Evolutionary conservation across 2,888 invertebrate species (phyloP).

Genomic region (Polymixis flavicincta): DNA sequence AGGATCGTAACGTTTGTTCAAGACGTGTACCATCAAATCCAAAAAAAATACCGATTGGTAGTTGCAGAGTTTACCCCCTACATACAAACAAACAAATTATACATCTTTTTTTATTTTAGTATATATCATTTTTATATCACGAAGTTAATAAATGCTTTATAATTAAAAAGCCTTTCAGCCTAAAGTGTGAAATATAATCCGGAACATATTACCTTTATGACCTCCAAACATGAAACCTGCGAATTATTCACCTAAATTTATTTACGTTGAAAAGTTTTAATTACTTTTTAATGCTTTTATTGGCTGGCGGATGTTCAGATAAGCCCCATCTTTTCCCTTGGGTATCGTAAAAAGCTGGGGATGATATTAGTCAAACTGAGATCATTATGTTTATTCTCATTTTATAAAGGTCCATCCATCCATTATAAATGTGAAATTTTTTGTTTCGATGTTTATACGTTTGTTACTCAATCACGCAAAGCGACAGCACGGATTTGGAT

Average conservation of each 20-base stretch:
- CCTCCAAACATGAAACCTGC: not conserved
- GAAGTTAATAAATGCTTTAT: not conserved
- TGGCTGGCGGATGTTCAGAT: conserved; percentile 1
- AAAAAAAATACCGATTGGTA: too few species aligned
- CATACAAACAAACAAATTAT: too few species aligned
- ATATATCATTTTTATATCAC: not conserved
- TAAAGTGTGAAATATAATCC: conserved; percentile 1
- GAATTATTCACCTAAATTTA: not conserved
- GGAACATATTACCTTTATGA: not conserved
- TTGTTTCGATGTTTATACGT: too few species aligned
- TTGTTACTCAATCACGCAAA: too few species aligned
- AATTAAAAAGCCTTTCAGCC: not conserved
- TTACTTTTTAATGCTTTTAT: conserved; percentile 22
- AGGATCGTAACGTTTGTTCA: too few species aligned
- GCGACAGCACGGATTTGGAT: too few species aligned
- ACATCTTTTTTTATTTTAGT: too few species aligned
- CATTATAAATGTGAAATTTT: too few species aligned
- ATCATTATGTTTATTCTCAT: not conserved
- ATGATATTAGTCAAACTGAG: conserved; percentile 14
- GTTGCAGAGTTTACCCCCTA: too few species aligned
- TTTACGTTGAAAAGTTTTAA: conserved; percentile 18
- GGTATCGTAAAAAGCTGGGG: conserved; percentile 21
- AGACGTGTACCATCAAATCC: too few species aligned
- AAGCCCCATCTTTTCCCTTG: conserved; percentile 10
- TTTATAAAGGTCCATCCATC: not conserved